These are phyloP conservation scores for Merops nubicus DNA, from an alignment of 2,113 vertebrate species.

Conservation along the genomic window DNA sequence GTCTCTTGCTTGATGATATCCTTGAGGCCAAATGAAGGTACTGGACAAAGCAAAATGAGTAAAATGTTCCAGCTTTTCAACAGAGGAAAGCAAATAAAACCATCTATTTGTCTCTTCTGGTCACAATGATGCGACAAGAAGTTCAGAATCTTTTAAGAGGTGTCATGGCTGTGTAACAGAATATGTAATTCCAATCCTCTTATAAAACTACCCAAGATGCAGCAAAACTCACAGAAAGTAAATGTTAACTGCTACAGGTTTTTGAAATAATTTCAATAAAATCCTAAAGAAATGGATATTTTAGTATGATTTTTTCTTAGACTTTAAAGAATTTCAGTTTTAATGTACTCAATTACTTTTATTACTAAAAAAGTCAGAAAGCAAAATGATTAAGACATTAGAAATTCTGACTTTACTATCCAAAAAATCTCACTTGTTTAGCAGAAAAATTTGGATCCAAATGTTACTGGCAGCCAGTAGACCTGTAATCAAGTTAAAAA, in stretches of 20 bases:
- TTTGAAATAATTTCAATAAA: neutral
- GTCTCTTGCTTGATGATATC: accelerated
- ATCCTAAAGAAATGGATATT: neutral
- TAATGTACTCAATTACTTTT: slow-evolving; percentile 4
- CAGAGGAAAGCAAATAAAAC: neutral
- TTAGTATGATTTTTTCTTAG: slow-evolving; percentile 3
- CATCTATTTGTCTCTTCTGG: neutral
- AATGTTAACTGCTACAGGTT: neutral
- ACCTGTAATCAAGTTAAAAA: slow-evolving; percentile 19
- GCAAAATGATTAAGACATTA: neutral
- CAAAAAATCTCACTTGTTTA: slow-evolving; percentile 5
- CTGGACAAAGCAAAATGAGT: neutral
- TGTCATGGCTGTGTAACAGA: accelerated
- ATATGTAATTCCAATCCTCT: neutral
- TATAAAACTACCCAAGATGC: neutral
- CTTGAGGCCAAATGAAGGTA: neutral
- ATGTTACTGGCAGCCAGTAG: neutral
- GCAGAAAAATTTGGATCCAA: slow-evolving; percentile 9
- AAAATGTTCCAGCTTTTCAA: neutral
- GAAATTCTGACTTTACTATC: slow-evolving; percentile 10
- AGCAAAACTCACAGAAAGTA: neutral
- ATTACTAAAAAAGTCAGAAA: slow-evolving; percentile 8
- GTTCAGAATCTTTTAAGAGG: neutral
- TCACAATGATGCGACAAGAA: neutral
- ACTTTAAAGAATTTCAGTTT: neutral